Percentiles rank a stretch among this genome's conserved stretches.
Conservation (phyloP, 2,888 invertebrate genomes). For the Trichacis sp. region DNA sequence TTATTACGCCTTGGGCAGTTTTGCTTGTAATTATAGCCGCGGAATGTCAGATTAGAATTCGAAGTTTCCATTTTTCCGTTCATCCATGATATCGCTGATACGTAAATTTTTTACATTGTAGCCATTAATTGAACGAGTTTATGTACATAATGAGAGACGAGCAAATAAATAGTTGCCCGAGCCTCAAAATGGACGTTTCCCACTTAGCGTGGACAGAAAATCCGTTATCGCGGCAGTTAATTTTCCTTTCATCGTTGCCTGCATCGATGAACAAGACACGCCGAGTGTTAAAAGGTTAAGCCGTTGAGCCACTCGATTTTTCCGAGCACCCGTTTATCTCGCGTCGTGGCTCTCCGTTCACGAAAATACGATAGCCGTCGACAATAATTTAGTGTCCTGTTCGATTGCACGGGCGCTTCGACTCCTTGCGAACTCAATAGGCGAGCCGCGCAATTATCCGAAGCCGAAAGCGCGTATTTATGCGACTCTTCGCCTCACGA, state of each 20-base stretch:
- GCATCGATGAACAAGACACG: neutral
- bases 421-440: constrained; percentile 33
- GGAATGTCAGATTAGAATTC: too few relatives aligned
- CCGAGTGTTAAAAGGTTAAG: constrained; percentile 18
- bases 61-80: too few relatives aligned
- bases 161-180: neutral
- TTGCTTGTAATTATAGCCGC: too few relatives aligned
- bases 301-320: constrained; percentile 14
- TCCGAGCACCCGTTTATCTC: constrained; percentile 17
- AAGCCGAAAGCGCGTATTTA: constrained; percentile 41
- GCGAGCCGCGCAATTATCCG: constrained; percentile 40
- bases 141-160: too few relatives aligned
- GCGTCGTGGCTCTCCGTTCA: constrained; percentile 9
- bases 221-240: constrained; percentile 4
- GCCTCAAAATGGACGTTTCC: neutral
- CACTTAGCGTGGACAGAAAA: constrained; percentile 3
- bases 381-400: constrained; percentile 33
- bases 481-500: constrained; percentile 34
- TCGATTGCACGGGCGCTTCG: constrained; percentile 12
- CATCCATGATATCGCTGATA: too few relatives aligned
- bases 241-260: neutral
- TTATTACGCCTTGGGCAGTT: too few relatives aligned
- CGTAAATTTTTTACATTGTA: too few relatives aligned
- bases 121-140: too few relatives aligned
- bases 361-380: constrained; percentile 31